Evolutionary conservation across 2,888 invertebrate species (phyloP), one percentile per base, ranked within the genome.

Genomic region (Leptinotarsa juncta): DNA sequence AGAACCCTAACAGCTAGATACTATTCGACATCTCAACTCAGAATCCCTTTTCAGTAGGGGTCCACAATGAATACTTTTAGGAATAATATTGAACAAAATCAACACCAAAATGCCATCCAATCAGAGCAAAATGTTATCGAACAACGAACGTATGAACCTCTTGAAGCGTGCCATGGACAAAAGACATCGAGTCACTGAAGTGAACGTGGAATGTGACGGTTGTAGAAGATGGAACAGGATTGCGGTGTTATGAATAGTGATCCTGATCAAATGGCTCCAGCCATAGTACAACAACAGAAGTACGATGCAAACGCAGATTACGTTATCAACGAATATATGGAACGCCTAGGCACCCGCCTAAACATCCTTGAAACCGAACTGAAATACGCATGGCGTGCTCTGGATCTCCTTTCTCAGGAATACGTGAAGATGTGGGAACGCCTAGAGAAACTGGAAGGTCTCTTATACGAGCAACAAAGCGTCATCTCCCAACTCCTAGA

Each of bases 381-480:
- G 67, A 95, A 96, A 85, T 96, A 96, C 85, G 97, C 97, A 20
- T 97, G 97, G 97, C 91, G 96, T 79, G 96, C 97, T 3, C 90
- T 97, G 72, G 97, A 97, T 86, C 90, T 97, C 70, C 91, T 97
- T 50, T 96, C 96, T 55, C 95, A 95, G 84, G 97, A 97, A 86
- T 97, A 97, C 84, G 95, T 96, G 70, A 95, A 96, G 86, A 97
- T 97, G 94, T 97, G 97, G 96, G 95, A 95, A 84, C 90, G 96
- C 65, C 89, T 97, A 76, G 97, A 97, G 85, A 95, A 96, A 87
- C 89, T 97, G 48, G 97, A 97, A 86, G 92, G 94, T 26, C 91
- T 97, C 76, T 91, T 97, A 3, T 93, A 94, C 86, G 96, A 97
- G 85, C 97, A 97, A 87, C 97, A 97, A 87, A 94, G 95, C 81